phyloP scores from a whole-genome alignment of 2,888 invertebrate genomes.

The Cosmia trapezina region DNA sequence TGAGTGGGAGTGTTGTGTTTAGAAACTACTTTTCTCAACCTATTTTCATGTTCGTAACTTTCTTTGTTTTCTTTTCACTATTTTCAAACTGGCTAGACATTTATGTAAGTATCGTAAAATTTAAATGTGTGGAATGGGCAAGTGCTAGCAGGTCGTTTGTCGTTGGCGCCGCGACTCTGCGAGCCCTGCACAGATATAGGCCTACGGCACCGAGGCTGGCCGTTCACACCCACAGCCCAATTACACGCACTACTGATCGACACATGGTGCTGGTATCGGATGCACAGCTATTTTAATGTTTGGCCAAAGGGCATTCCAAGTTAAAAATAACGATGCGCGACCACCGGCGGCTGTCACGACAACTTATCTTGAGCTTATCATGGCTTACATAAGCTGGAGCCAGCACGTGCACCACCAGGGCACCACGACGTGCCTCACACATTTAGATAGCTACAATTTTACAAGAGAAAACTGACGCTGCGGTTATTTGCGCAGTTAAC shows the following conservation, averaged over 20 bases:
- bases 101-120: background rate
- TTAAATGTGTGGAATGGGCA: background rate
- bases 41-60: conserved; percentile 26
- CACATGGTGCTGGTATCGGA: conserved; percentile 67
- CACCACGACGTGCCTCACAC: conserved; percentile 59
- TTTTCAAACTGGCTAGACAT: conserved; percentile 7
- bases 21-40: conserved; percentile 44
- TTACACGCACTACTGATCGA: conserved; percentile 51
- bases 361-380: conserved; percentile 76
- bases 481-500: conserved; percentile 76
- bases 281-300: conserved; percentile 75
- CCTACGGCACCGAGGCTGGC: conserved; percentile 59
- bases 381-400: conserved; percentile 79
- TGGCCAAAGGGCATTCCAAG: conserved; percentile 73
- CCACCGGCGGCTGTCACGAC: conserved; percentile 66
- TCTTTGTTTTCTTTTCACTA: conserved; percentile 20
- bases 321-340: conserved; percentile 73
- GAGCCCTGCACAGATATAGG: conserved; percentile 52
- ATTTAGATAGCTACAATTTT: conserved; percentile 49
- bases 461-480: conserved; percentile 47
- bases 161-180: conserved; percentile 32
- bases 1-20: conserved; percentile 50
- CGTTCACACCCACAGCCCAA: conserved; percentile 60
- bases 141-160: conserved; percentile 29
- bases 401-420: conserved; percentile 75